These are phyloP conservation scores for Poecilia wingei DNA, from an alignment of 2,797 vertebrate species.

Conservation along the genomic window DNA sequence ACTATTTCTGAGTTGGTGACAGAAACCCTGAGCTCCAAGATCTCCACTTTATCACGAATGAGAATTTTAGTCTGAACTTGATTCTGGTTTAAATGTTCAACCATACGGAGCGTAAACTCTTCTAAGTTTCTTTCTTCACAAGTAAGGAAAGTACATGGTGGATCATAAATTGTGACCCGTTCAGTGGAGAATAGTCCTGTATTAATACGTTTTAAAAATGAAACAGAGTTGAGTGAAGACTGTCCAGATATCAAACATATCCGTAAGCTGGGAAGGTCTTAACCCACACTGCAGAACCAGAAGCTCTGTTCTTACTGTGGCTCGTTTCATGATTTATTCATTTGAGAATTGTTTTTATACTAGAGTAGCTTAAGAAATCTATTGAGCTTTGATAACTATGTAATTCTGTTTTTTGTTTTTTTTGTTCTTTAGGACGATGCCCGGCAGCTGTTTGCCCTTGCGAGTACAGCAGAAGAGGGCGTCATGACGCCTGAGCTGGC, in stretches of 20 bases:
- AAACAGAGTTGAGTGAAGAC: background rate
- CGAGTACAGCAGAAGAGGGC: slow-evolving; percentile 94
- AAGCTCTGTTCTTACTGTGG: background rate
- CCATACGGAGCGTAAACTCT: background rate
- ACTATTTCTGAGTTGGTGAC: background rate
- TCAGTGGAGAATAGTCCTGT: background rate
- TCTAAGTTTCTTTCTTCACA: background rate
- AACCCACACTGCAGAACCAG: background rate
- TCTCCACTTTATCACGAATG: background rate
- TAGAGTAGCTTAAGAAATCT: background rate
- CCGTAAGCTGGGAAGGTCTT: background rate
- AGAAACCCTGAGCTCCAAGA: background rate
- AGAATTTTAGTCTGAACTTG: background rate
- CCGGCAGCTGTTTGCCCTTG: slow-evolving; percentile 95
- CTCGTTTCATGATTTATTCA: background rate
- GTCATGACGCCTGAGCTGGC: slow-evolving; percentile 96
- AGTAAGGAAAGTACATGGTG: background rate
- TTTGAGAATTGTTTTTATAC: background rate
- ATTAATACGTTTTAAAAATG: background rate
- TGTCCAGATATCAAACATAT: background rate
- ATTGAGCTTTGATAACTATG: background rate
- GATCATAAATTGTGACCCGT: background rate
- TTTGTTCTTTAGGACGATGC: slow-evolving; percentile 88
- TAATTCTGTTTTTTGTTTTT: background rate
- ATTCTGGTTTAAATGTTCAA: background rate